Conservation (phyloP, 2,797 vertebrate species). For the Sebastiscus albofasciatus region DNA sequence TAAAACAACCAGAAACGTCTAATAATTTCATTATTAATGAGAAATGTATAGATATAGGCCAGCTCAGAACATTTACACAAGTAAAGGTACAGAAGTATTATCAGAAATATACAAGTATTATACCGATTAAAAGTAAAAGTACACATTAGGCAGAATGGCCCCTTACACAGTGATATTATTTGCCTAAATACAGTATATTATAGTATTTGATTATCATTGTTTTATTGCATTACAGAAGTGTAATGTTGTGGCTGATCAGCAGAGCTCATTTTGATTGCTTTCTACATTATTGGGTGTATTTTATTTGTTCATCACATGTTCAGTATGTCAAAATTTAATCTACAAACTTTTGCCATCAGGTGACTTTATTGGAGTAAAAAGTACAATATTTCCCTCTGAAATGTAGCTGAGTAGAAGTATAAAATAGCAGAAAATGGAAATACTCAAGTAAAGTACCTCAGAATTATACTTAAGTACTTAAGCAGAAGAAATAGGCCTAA, state of each 20-base stretch:
- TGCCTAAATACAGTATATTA: background rate
- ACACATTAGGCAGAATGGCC: background rate
- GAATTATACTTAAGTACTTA: background rate
- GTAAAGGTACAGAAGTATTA: too few species aligned
- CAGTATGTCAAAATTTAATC: background rate
- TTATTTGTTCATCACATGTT: background rate
- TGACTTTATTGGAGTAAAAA: background rate
- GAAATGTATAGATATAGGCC: background rate
- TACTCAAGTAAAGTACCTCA: background rate
- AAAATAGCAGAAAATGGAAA: background rate
- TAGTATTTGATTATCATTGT: background rate
- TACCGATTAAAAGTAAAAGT: accelerated
- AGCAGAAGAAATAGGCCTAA: background rate
- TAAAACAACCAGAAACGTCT: background rate
- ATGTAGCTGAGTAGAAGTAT: background rate
- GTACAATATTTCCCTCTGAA: background rate
- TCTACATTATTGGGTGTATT: background rate
- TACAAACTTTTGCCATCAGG: background rate
- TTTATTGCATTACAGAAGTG: background rate
- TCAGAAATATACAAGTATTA: too few species aligned
- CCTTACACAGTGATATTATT: background rate
- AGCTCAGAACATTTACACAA: too few species aligned
- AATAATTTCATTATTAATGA: background rate
- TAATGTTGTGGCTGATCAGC: background rate
- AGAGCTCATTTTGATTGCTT: background rate